Conservation (phyloP, 2,797 vertebrate genomes). For the Alauda arvensis region DNA sequence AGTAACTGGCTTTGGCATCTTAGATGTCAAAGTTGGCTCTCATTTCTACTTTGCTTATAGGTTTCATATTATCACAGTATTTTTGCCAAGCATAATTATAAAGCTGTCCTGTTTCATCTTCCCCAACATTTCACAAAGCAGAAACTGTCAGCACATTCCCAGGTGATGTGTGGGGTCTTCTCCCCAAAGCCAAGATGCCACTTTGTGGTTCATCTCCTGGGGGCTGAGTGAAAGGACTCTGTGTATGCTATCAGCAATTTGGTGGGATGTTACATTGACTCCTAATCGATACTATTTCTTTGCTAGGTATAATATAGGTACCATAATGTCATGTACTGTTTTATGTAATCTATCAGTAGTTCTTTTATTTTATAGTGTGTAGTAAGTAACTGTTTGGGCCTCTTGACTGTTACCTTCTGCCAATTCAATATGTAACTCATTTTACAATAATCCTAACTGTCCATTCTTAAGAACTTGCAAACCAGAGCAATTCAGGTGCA, state of each 20-base stretch:
- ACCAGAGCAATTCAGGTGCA: background rate
- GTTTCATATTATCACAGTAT: no score
- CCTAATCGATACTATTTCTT: background rate
- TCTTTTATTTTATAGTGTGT: background rate
- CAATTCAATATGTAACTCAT: background rate
- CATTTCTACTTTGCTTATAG: no score
- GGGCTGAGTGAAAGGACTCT: background rate
- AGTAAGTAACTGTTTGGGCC: background rate
- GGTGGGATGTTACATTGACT: background rate
- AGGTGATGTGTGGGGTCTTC: background rate
- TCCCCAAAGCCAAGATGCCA: background rate
- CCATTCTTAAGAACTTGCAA: background rate
- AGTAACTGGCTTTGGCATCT: no score
- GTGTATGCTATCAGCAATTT: accelerated
- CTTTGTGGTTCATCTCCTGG: background rate
- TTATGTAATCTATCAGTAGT: background rate
- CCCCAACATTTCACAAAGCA: background rate
- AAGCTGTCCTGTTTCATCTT: no score
- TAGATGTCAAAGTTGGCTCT: no score
- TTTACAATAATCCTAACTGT: background rate
- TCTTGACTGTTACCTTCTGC: background rate
- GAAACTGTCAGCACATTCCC: background rate
- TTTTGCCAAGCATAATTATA: no score
- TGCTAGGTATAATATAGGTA: background rate
- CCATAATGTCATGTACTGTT: background rate